Evolutionary conservation across 2,797 vertebrate species (phyloP).

Genomic region (Hylomyscus alleni): DNA sequence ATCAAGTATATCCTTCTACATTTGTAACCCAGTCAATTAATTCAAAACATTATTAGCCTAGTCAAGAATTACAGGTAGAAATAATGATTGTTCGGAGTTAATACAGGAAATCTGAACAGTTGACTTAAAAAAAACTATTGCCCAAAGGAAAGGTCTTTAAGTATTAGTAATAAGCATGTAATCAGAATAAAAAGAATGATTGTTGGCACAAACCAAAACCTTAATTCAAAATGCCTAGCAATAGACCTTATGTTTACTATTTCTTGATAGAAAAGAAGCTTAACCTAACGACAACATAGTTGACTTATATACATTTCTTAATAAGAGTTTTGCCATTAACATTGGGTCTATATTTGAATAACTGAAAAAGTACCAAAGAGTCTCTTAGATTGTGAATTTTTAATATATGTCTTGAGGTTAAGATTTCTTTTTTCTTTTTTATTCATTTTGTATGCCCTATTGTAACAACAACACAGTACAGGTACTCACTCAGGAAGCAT

Average conservation of each 20-base stretch:
- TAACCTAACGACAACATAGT: not conserved
- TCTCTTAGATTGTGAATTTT: not conserved
- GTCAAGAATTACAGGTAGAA: constrained; percentile 81
- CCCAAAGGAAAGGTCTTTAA: constrained; percentile 60
- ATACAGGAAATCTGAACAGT: constrained; percentile 35
- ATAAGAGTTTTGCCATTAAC: constrained; percentile 40
- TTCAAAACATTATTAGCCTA: constrained; percentile 80
- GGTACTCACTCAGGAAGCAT: not conserved
- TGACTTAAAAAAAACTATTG: constrained; percentile 76
- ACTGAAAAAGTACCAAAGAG: constrained; percentile 40
- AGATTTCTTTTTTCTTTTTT: not conserved
- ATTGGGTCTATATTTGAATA: constrained; percentile 25
- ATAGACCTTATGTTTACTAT: constrained; percentile 30
- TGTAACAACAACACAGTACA: not conserved
- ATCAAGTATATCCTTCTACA: constrained; percentile 65
- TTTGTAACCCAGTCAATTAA: constrained; percentile 83
- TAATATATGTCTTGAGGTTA: not conserved
- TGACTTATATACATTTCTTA: constrained; percentile 2
- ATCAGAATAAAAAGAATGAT: constrained; percentile 71
- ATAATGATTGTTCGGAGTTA: constrained; percentile 77
- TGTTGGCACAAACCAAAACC: constrained; percentile 41
- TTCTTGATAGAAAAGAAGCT: constrained; percentile 53
- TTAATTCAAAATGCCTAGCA: constrained; percentile 51
- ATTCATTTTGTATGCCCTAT: constrained; percentile 1
- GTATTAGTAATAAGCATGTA: constrained; percentile 47